Evolutionary conservation across 1,140 invertebrate genomes (phyloP), one percentile per base, ranked within the genome.

Genomic region (Eufriesea mexicana): DNA sequence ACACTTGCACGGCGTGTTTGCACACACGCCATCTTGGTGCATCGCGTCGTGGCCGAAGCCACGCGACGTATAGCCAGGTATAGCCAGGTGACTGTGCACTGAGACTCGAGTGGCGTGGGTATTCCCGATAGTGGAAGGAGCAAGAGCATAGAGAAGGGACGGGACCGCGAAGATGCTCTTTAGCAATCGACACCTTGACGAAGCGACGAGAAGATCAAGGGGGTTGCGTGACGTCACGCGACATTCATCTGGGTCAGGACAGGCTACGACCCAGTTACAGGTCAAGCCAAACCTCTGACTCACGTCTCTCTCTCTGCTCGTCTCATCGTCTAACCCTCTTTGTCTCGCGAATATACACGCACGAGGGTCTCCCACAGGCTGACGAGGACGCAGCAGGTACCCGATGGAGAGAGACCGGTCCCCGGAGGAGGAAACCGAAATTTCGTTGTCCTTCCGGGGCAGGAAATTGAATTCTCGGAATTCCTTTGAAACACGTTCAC

Each of bases 161-260:
- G 9, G 76, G 10, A 49, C 49, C 20, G 20, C 55, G 67, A 45
- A 51, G 62, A 75, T 49, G 28, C 55, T 49, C 28, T 35, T 76
- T 23, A 12, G 49, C 7, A 28, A 16, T 47, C 72, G 51, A 45
- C 54, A 55, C 62, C 72, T 82, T 67, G 79, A 72, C 77, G 28
- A 76, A 66, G 18, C 61, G 68, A 59, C 66, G 49, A 62, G 61
- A 82, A 80, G 77, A 84, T 78, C 59, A 81, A 87, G 85, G 73
- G 79, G 82, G 77, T 71, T 84, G 80, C 61, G 77, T 92, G 92
- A 92, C 92, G 93, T 94, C 93, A 94, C 88, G 55, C 83, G 59
- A 75, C 79, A 89, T 84, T 93, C 92, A 94, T 93, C 90, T 92
- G 90, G 93, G 93, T 94, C 93, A 92, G 91, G 89, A 92, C 90